phyloP scores from a whole-genome alignment of 2,888 invertebrate genomes.

The Boloria euphrosyne region DNA sequence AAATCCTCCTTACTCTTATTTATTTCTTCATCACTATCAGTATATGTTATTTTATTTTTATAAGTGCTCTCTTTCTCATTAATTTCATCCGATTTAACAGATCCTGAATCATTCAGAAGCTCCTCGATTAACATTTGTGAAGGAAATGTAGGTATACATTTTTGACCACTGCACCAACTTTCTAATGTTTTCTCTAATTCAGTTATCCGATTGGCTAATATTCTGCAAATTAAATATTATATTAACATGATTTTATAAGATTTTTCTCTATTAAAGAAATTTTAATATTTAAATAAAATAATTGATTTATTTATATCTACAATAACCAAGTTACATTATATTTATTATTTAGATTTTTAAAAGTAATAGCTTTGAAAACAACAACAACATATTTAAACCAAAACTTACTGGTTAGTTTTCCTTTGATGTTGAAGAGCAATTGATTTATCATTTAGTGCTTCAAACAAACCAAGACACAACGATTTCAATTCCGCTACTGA shows the following conservation, averaged over 20 bases:
- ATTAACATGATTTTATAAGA: background rate
- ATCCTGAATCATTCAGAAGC: constrained; percentile 66
- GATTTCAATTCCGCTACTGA: constrained; percentile 90
- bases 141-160: constrained; percentile 80
- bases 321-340: too few species aligned
- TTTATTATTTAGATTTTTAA: too few species aligned
- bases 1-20: constrained; percentile 50
- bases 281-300: too few species aligned
- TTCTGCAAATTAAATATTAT: constrained; percentile 75
- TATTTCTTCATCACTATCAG: constrained; percentile 67
- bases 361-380: too few species aligned
- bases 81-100: constrained; percentile 58
- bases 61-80: constrained; percentile 57
- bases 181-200: constrained; percentile 91
- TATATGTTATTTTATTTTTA: constrained; percentile 53
- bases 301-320: too few species aligned
- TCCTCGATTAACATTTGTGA: constrained; percentile 86
- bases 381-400: too few species aligned
- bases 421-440: constrained; percentile 92
- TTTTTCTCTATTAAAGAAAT: too few species aligned
- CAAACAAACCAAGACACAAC: constrained; percentile 89
- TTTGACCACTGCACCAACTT: constrained; percentile 79
- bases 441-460: constrained; percentile 93
- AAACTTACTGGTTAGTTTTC: constrained; percentile 89
- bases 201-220: constrained; percentile 90